Evolutionary conservation across 2,888 invertebrate species (phyloP), one percentile per base, ranked within the genome.

Genomic region (Lamellibrachia columna): DNA sequence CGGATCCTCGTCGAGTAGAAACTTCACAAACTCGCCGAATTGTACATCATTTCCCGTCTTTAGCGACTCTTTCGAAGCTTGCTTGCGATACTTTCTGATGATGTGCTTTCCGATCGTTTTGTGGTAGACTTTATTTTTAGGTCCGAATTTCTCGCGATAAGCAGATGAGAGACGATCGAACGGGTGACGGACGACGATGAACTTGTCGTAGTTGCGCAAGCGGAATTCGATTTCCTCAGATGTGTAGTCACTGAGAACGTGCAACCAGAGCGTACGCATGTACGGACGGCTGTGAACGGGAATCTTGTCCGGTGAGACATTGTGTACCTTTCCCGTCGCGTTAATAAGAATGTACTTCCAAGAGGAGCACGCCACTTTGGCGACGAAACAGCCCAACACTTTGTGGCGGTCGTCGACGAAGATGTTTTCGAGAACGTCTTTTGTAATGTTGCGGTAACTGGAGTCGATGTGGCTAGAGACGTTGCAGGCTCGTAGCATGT

Each of bases 401-500:
- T 75, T 9, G 75, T 75, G 75, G 1, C 75, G 11, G 75, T 75
- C 75, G 60, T 60, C 60, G 2, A 60, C 60, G 60, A 98, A 60
- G 60, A 60, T 60, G 60, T 60, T 60, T 1, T 2, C 60, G 15
- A 60, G 60, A 9, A 60, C 60, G 1, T 15, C 60, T 60, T 15
- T 60, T 4, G 60, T 7, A 22, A 60, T 60, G 60, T 60, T 60
- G 60, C 15, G 15, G 4, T 22, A 60, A 60, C 60, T 60, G 60
- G 60, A 60, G 60, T 60, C 60, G 60, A 60, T 15, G 15, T 60
- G 22, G 15, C 60, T 22, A 22, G 60, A 60, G 22, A 60, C 60
- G 60, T 60, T 60, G 60, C 60, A 60, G 15, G 60, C 60, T 15
- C 15, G 15, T 15, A 60, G 15, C 60, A 60, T 15, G 60, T 15